A percentile compares a stretch with the other conserved stretches of the same genome.
These are phyloP conservation scores for Carcharodon carcharias DNA, from an alignment of 2,797 vertebrate genomes.

Conservation along the genomic window DNA sequence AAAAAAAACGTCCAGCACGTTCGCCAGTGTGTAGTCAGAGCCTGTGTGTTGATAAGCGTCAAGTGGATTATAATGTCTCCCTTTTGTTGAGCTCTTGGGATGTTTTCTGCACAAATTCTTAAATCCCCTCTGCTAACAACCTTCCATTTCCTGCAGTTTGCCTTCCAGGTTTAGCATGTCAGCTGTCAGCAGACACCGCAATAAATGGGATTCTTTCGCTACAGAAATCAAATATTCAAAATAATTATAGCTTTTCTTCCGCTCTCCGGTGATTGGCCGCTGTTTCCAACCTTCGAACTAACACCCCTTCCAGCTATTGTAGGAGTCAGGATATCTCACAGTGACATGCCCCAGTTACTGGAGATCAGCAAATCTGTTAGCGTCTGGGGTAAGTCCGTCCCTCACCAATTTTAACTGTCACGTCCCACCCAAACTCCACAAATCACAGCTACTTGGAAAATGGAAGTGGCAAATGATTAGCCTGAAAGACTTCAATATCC, in stretches of 20 bases:
- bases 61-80: not conserved
- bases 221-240: not conserved
- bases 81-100: not conserved
- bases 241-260: not conserved
- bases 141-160: not conserved
- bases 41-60: not conserved
- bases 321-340: not conserved
- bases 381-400: not conserved
- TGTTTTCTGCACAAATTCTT: not conserved
- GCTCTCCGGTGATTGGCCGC: not conserved
- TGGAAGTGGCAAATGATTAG: not conserved
- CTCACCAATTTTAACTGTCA: not conserved
- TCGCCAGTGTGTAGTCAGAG: not conserved
- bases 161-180: not conserved
- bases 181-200: not conserved
- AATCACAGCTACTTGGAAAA: not conserved
- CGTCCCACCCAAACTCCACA: not conserved
- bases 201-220: not conserved
- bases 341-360: not conserved
- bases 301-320: not conserved
- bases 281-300: not conserved
- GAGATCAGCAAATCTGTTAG: not conserved
- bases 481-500: not conserved
- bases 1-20: no score
- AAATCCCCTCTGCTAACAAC: not conserved